Conservation (phyloP, 2,113 vertebrate genomes). For the Callochromis pleurospilus region DNA sequence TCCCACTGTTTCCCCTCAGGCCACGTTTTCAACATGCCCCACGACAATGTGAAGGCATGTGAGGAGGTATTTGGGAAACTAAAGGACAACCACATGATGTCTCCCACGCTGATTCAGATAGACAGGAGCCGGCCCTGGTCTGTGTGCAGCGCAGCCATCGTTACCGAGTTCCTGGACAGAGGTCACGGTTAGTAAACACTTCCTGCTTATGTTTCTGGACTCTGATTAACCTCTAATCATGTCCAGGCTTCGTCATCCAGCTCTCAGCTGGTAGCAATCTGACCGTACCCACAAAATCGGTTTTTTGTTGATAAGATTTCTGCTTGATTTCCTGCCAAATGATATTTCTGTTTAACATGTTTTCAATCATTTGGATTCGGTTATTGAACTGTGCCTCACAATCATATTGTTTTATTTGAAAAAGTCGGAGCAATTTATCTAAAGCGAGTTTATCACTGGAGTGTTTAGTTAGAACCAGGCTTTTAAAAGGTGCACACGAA, state of each 20-base stretch:
- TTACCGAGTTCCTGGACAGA: constrained; percentile 93
- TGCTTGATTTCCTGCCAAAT: background rate
- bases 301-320: background rate
- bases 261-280: constrained; percentile 18
- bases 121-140: constrained; percentile 93
- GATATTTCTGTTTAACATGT: background rate
- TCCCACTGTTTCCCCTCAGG: constrained; percentile 63
- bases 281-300: background rate
- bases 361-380: background rate
- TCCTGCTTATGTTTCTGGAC: constrained; percentile 1
- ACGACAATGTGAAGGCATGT: constrained; percentile 93
- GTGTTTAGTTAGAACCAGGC: background rate
- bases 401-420: background rate
- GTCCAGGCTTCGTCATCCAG: background rate
- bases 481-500: background rate
- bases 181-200: constrained; percentile 84
- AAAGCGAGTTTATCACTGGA: background rate
- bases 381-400: background rate
- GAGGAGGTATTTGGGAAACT: constrained; percentile 91
- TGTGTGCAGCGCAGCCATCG: constrained; percentile 90
- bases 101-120: constrained; percentile 94
- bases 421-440: background rate
- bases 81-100: constrained; percentile 98
- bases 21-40: constrained; percentile 97
- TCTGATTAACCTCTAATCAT: background rate